phyloP scores from a whole-genome alignment of 1,140 invertebrate species.

The Ptiloglossa arizonensis region DNA sequence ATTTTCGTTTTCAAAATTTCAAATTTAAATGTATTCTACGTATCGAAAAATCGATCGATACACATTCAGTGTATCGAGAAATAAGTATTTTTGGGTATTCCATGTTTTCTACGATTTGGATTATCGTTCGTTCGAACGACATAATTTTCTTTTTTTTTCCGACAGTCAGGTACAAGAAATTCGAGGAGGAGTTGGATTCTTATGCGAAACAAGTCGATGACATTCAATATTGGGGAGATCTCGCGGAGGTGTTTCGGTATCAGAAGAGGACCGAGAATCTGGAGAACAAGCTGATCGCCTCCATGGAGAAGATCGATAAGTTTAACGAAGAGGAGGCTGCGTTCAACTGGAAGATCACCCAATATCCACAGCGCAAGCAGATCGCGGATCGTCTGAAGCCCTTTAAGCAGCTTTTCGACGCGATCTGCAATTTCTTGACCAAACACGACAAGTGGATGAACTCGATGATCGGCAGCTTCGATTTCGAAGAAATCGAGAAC shows the following conservation, averaged over 20 bases:
- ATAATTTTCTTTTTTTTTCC: conserved; percentile 33
- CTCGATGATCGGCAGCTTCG: conserved; percentile 89
- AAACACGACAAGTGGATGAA: conserved; percentile 92
- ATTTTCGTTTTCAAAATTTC: too few relatives aligned
- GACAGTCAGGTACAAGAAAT: conserved; percentile 86
- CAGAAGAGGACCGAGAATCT: conserved; percentile 89
- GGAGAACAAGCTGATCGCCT: conserved; percentile 86
- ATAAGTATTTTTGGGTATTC: too few relatives aligned
- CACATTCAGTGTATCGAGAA: too few relatives aligned
- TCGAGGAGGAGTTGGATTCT: conserved; percentile 90
- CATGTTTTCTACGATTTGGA: too few relatives aligned
- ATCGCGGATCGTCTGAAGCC: conserved; percentile 89
- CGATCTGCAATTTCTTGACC: conserved; percentile 90
- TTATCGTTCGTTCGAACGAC: too few relatives aligned
- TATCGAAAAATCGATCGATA: background rate
- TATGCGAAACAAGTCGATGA: conserved; percentile 93
- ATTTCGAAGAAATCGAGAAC: conserved; percentile 94
- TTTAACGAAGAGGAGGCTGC: conserved; percentile 96
- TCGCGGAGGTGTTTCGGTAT: conserved; percentile 91
- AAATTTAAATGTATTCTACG: too few relatives aligned
- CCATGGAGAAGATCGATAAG: conserved; percentile 92
- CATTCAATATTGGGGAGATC: conserved; percentile 92
- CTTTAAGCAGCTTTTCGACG: conserved; percentile 94
- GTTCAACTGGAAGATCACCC: conserved; percentile 93
- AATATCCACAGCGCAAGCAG: conserved; percentile 92